phyloP scores from a whole-genome alignment of 1,140 invertebrate genomes.

The Drosophila mojavensis region DNA sequence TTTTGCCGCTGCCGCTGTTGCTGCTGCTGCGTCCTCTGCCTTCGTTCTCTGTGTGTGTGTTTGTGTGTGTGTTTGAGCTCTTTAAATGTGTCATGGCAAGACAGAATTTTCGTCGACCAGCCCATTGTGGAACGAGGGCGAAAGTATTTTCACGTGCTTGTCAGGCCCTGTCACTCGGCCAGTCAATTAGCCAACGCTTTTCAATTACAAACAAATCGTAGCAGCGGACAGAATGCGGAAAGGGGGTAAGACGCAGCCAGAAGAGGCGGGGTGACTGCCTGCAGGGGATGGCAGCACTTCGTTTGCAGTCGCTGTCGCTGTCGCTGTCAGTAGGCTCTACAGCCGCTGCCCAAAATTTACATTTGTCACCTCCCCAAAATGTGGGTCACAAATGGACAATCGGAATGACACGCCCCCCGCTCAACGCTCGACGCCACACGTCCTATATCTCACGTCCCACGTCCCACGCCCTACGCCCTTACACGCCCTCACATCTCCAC shows the following conservation, averaged over 20 bases:
- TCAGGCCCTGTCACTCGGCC: conserved; percentile 48
- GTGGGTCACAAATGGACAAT: conserved; percentile 47
- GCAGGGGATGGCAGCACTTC: neutral
- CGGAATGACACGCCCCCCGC: conserved; percentile 2
- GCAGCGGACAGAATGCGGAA: conserved; percentile 20
- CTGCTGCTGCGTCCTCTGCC: neutral
- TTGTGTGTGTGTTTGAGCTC: neutral
- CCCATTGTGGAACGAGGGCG: conserved; percentile 17
- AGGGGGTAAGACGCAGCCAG: neutral
- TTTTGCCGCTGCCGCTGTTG: neutral
- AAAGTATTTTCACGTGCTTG: conserved; percentile 52
- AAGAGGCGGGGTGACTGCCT: no score
- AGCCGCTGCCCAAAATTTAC: conserved; percentile 34
- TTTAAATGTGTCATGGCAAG: conserved; percentile 47
- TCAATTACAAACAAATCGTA: conserved; percentile 56
- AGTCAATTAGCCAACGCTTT: conserved; percentile 56
- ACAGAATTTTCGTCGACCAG: conserved; percentile 24
- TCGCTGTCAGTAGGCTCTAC: neutral
- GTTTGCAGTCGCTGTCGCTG: conserved; percentile 6
- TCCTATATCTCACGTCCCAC: no score
- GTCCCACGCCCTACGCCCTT: neutral
- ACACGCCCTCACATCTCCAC: neutral
- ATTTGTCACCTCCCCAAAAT: conserved; percentile 47
- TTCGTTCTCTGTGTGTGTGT: neutral
- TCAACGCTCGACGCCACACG: no score